Evolutionary conservation across 2,797 vertebrate species (phyloP), one percentile per base, ranked within the genome.

Genomic region (Cossypha niveicapilla): DNA sequence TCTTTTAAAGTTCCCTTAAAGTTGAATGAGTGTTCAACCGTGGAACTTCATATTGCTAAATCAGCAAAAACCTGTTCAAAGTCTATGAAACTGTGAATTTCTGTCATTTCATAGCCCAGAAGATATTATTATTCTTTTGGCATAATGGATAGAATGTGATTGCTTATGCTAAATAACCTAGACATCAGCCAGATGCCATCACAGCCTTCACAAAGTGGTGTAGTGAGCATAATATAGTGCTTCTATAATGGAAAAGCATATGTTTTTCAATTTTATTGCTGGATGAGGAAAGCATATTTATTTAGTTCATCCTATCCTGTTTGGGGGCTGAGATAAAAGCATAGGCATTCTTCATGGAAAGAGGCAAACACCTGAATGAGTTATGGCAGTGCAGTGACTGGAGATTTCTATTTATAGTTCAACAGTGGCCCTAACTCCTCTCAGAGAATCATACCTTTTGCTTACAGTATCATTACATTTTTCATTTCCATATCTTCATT

Each of bases 161-260:
- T 93, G 51, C 74, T 88, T 92, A 78, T 84, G 88, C 90, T 81
- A 92, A 96, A 86, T 90, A 94, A 90, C 44, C 44, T 72, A 81
- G 82, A 57, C 85, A 75, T 61, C 79, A 93, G 54, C 62, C 88
- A 88, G 65, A 77, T 92, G 79, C 75, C 23, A 2, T 74, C 35
- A 57, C 24, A 71, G 48, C 61, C 68, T 83, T 77, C 90, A 83
- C 45, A 90, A 61, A 92, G 74, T 37, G n/a, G n/a, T 48, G 58
- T 44, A 73, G 82, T 2, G 3, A 93, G 41, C 44, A 48, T 53
- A 84, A 91, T 73, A 68, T 51, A 66, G 24, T 75, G 63, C 37
- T 75, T 68, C 70, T 73, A 12, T 77, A 92, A 80, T 90, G 51
- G 32, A 75, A 80, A 93, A 88, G n/a, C 34, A 5, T 92, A 75